Evolutionary conservation across 2,797 vertebrate genomes (phyloP).

Genomic region (Chelidonichthys spinosus): DNA sequence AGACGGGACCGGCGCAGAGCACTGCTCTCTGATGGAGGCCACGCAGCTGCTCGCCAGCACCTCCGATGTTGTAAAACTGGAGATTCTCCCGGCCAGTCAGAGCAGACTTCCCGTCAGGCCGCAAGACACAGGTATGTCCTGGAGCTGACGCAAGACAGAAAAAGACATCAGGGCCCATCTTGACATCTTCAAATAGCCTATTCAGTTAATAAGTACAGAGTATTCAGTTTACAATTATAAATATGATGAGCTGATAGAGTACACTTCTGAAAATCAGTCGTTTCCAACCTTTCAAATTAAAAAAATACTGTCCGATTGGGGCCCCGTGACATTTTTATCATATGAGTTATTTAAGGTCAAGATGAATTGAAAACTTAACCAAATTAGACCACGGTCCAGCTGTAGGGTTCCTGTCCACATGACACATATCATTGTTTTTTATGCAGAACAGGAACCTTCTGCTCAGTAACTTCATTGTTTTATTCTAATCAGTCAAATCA

Average conservation of each 20-base stretch:
- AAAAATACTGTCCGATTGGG: neutral
- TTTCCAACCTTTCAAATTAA: neutral
- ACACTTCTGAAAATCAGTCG: neutral
- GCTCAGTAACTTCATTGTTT: too few relatives aligned
- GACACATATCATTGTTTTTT: too few relatives aligned
- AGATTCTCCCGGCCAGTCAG: slow-evolving; percentile 92
- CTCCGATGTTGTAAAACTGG: slow-evolving; percentile 89
- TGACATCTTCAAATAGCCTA: neutral
- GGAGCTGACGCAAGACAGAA: too few relatives aligned
- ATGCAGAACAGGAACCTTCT: too few relatives aligned
- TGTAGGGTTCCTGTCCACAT: too few relatives aligned
- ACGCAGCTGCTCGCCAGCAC: slow-evolving; percentile 93
- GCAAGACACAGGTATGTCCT: slow-evolving; percentile 89
- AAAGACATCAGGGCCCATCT: too few relatives aligned
- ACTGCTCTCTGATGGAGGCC: slow-evolving; percentile 94
- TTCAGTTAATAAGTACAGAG: too few relatives aligned
- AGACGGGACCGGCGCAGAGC: slow-evolving; percentile 94
- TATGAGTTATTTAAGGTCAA: too few relatives aligned
- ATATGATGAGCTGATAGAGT: neutral
- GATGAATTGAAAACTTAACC: too few relatives aligned
- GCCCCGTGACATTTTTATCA: too few relatives aligned
- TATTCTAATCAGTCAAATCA: too few relatives aligned
- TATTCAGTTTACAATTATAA: neutral
- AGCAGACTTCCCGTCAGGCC: slow-evolving; percentile 87
- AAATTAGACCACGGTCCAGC: too few relatives aligned